Percentiles rank a stretch among this genome's conserved stretches.
Evolutionary conservation across 2,888 invertebrate species (phyloP).

Genomic region (Tipula confusa): DNA sequence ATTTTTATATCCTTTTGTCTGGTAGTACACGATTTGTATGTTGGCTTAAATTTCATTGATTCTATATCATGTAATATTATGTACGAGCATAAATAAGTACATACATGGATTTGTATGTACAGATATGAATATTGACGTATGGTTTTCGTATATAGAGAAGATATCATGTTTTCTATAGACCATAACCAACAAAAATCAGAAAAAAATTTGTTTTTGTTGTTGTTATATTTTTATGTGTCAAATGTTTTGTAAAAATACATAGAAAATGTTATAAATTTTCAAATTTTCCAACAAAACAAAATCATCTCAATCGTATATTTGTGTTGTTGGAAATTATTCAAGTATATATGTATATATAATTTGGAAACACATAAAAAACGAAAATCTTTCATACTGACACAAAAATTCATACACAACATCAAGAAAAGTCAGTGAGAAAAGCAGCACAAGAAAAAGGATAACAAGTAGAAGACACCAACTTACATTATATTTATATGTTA

Average conservation of each 20-base stretch:
- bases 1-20: not conserved
- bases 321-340: not conserved
- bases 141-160: not conserved
- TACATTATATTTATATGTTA: conserved; percentile 16
- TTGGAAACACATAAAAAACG: not conserved
- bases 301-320: not conserved
- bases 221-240: not conserved
- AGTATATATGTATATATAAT: not conserved
- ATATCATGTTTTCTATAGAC: not conserved
- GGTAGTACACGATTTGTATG: not conserved
- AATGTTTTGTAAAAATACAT: conserved; percentile 20
- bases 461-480: not conserved
- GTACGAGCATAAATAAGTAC: not conserved
- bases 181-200: not conserved
- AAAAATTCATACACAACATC: not conserved
- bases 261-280: conserved; percentile 15
- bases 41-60: conserved; percentile 3
- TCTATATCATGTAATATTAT: not conserved
- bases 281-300: not conserved
- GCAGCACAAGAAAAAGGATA: not conserved
- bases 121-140: not conserved
- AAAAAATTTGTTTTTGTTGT: not conserved
- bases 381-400: conserved; percentile 3
- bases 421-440: not conserved
- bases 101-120: not conserved